phyloP scores from a whole-genome alignment of 2,113 vertebrate genomes.

The Stegostoma tigrinum region DNA sequence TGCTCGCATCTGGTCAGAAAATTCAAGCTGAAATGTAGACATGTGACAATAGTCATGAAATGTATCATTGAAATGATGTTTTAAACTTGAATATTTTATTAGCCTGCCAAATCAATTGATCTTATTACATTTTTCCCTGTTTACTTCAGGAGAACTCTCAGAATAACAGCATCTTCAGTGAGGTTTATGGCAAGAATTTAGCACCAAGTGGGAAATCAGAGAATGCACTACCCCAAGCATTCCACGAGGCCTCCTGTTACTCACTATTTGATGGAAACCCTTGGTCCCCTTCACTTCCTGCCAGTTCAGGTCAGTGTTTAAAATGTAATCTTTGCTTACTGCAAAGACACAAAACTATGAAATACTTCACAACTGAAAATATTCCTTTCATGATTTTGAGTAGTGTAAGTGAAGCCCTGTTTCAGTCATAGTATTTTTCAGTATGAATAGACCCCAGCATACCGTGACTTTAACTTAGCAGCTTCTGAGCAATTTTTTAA shows the following conservation, averaged over 20 bases:
- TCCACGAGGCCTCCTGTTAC: conserved; percentile 90
- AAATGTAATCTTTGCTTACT: not conserved
- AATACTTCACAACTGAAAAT: not conserved
- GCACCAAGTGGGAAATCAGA: conserved; percentile 74
- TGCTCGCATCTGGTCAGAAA: not conserved
- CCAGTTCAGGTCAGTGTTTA: conserved; percentile 78
- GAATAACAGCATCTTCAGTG: conserved; percentile 89
- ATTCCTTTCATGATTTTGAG: not conserved
- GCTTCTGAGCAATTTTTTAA: not conserved
- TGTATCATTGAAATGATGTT: not conserved
- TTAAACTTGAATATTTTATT: not conserved
- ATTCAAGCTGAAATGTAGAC: not conserved
- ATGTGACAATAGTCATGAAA: not conserved
- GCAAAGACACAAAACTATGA: not conserved
- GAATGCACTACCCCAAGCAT: conserved; percentile 60
- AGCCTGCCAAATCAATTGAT: not conserved
- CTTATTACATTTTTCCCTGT: not conserved
- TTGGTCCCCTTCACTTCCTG: conserved; percentile 93
- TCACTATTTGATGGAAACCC: conserved; percentile 93
- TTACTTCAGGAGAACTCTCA: conserved; percentile 76
- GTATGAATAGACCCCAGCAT: not conserved
- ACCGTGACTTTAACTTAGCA: not conserved
- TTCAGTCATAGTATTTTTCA: not conserved
- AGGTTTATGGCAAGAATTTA: conserved; percentile 84
- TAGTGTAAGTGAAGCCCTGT: not conserved